These are phyloP conservation scores for Drosophila insularis DNA, from an alignment of 1,140 invertebrate species.

Conservation along the genomic window DNA sequence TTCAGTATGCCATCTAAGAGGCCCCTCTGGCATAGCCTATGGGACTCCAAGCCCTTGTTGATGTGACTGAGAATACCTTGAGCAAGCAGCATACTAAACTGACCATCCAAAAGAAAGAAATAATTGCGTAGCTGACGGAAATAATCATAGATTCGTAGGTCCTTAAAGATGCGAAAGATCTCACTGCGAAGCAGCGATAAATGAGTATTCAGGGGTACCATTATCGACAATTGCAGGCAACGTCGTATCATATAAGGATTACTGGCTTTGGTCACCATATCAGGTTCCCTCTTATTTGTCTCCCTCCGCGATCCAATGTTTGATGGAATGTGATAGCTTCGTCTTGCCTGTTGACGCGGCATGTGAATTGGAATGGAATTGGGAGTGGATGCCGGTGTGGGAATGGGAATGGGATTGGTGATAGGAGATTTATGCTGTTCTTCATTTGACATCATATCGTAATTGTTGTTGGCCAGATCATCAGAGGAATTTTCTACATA, in stretches of 20 bases:
- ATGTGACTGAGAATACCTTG: conserved; percentile 86
- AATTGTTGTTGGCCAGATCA: conserved; percentile 42
- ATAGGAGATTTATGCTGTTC: neutral
- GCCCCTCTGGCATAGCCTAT: conserved; percentile 87
- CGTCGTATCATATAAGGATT: conserved; percentile 83
- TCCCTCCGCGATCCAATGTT: neutral
- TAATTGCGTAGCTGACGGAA: conserved; percentile 88
- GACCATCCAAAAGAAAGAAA: conserved; percentile 90
- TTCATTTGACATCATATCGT: neutral
- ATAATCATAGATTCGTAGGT: conserved; percentile 87
- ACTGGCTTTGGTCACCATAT: neutral
- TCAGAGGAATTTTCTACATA: conserved; percentile 13
- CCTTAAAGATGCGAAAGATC: conserved; percentile 87
- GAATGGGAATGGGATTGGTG: too few species aligned
- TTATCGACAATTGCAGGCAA: conserved; percentile 87
- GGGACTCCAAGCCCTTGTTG: conserved; percentile 85
- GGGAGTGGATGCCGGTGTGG: too few species aligned
- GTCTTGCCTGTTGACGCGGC: too few species aligned
- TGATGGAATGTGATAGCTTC: neutral
- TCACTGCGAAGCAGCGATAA: conserved; percentile 87
- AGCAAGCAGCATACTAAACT: conserved; percentile 88
- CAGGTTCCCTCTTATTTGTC: neutral
- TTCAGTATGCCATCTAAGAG: conserved; percentile 87
- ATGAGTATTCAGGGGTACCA: conserved; percentile 87
- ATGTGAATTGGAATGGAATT: neutral